These are phyloP conservation scores for Onychomys arenicola DNA, from an alignment of 2,797 vertebrate species.

Conservation along the genomic window DNA sequence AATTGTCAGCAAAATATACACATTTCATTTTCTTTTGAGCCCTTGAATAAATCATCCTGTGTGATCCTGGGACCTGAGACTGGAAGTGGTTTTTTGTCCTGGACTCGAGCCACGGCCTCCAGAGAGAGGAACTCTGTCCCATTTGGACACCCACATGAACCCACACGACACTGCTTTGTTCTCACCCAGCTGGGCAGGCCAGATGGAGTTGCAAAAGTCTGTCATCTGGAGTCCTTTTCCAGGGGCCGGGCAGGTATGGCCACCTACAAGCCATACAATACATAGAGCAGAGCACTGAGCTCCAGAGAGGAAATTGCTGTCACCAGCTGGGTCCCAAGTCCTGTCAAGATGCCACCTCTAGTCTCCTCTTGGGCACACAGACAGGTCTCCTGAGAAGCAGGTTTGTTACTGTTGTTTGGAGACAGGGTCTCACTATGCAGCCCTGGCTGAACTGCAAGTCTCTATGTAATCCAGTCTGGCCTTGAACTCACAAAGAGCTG, in stretches of 20 bases:
- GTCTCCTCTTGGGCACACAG: not conserved
- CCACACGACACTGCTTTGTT: not conserved
- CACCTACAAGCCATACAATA: not conserved
- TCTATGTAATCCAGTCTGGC: not conserved
- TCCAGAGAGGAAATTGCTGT: slow-evolving; percentile 8
- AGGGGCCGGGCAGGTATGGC: not conserved
- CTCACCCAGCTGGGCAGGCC: not conserved
- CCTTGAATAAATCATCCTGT: slow-evolving; percentile 65
- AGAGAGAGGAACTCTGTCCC: slow-evolving; percentile 38
- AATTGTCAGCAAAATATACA: slow-evolving; percentile 68
- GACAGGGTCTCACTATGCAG: not conserved
- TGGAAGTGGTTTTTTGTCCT: slow-evolving; percentile 67
- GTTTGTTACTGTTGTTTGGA: not conserved
- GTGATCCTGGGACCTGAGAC: slow-evolving; percentile 62
- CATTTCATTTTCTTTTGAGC: slow-evolving; percentile 58
- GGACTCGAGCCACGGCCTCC: slow-evolving; percentile 60
- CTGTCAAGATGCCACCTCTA: not conserved
- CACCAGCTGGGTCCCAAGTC: not conserved
- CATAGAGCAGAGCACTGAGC: not conserved
- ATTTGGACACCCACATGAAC: not conserved
- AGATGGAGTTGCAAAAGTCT: not conserved
- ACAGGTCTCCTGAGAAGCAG: not conserved
- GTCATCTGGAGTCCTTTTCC: not conserved
- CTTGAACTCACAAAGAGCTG: not conserved
- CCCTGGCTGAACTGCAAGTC: not conserved